Base-by-base conservation (phyloP, 1,140 invertebrate species). In the Temnothorax nylanderi region DNA sequence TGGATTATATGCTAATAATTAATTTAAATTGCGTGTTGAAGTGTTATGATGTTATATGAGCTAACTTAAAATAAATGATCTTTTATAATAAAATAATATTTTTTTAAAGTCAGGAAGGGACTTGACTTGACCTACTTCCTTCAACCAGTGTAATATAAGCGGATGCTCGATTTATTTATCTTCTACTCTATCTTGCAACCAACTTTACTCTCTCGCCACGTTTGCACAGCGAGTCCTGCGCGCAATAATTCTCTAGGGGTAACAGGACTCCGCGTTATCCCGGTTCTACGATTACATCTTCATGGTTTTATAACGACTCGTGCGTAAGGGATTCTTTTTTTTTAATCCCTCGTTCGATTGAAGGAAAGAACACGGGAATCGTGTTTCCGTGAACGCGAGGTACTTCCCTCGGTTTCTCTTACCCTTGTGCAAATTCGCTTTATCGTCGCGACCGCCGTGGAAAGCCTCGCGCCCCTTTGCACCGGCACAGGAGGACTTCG, bases 281-380 rank as follows among this genome's bases (percentile, higher is more conserved):
- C 21, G 67, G 5, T 72, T 26, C 51, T 58, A n/a, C 87, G 88
- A 92, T 92, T 92, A 92, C 56, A 91, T 90, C 88, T 92, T 91
- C 90, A 92, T 87, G 88, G 86, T 91, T 91, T 91, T 92, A 91
- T 85, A 92, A 88, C 89, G 67, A 74, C 58, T 64, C 51, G 74
- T 76, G 69, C 77, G 56, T 71, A 76, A 87, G 87, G 75, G 64
- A 91, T 90, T 87, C 90, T 81, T 88, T 47, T 69, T 47, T 47
- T 47, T 69, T 69, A 69, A 87, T 82, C 88, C 85, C 58, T n/a
- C 58, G 37, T 88, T 90, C 89, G 87, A 90, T 90, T 67, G 58
- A 49, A 86, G 62, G 44, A 78, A 85, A 69, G 49, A 76, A 71
- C 56, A 88, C 62, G 34, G 58, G 64, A 81, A 56, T 82, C 78